Percentiles rank a stretch among this genome's conserved stretches.
These are phyloP conservation scores for Plutomurus gul DNA, from an alignment of 1,140 invertebrate species.

Conservation along the genomic window DNA sequence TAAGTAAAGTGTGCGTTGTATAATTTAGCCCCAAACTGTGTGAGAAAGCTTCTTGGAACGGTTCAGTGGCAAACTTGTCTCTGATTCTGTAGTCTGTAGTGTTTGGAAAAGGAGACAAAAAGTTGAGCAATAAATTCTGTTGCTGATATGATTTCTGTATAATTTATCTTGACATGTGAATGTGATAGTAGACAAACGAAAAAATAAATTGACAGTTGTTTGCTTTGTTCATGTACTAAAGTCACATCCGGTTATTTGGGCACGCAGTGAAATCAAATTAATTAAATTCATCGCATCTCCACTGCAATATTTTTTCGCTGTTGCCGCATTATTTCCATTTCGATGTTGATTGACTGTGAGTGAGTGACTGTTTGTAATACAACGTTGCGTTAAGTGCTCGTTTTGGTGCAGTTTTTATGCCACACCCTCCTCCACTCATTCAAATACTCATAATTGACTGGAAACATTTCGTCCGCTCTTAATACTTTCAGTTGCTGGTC, in stretches of 20 bases:
- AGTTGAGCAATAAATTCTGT: no score
- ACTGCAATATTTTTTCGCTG: not conserved
- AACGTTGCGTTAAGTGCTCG: not conserved
- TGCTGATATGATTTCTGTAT: no score
- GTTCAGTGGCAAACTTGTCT: no score
- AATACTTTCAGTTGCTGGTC: not conserved
- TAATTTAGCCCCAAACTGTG: no score
- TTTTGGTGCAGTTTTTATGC: not conserved
- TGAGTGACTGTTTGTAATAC: not conserved
- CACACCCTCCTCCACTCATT: slow-evolving; percentile 7
- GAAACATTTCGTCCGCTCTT: not conserved
- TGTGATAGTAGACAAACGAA: no score
- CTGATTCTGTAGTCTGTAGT: no score
- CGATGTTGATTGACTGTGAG: slow-evolving; percentile 10
- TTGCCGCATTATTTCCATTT: not conserved
- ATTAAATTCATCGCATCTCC: not conserved
- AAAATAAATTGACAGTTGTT: not conserved
- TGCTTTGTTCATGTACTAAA: not conserved
- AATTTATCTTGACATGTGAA: no score
- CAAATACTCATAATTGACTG: not conserved
- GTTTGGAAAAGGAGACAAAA: no score
- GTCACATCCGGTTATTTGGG: slow-evolving; percentile 2
- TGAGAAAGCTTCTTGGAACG: no score
- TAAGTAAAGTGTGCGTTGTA: no score
- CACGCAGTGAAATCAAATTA: slow-evolving; percentile 6